Conservation (phyloP, 2,113 vertebrate species). For the Mobula hypostoma region DNA sequence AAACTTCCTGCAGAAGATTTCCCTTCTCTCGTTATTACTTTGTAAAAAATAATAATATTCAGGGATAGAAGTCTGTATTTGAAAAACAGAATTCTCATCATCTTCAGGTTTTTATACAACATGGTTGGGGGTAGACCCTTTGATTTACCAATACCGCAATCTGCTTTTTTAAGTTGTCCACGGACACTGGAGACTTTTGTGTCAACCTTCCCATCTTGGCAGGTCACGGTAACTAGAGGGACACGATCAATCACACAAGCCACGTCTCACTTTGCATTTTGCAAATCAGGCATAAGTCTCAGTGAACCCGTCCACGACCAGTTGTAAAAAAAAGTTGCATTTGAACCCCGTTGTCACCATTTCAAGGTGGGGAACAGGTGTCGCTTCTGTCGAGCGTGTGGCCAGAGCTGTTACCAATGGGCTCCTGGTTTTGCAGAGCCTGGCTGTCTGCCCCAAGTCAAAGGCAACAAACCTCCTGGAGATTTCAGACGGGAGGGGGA, state of each 20-base stretch:
- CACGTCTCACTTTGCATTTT: neutral
- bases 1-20: neutral
- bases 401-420: neutral
- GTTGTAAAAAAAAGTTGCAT: neutral
- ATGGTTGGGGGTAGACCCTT: neutral
- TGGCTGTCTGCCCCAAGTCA: neutral
- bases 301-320: no score
- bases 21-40: neutral
- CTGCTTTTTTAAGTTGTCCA: neutral
- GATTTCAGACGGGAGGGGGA: neutral
- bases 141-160: neutral
- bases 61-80: slow-evolving; percentile 24
- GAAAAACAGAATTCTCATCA: slow-evolving; percentile 23
- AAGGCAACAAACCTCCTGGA: neutral
- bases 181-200: no score
- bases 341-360: neutral
- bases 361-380: neutral
- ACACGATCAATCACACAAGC: neutral
- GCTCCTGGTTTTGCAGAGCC: neutral
- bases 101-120: slow-evolving; percentile 31
- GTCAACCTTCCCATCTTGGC: neutral
- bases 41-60: neutral
- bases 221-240: neutral
- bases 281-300: neutral
- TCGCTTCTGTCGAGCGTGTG: neutral